A percentile compares a stretch with the other conserved stretches of the same genome.
Conservation (phyloP, 2,113 vertebrate genomes). For the Tetrax tetrax region DNA sequence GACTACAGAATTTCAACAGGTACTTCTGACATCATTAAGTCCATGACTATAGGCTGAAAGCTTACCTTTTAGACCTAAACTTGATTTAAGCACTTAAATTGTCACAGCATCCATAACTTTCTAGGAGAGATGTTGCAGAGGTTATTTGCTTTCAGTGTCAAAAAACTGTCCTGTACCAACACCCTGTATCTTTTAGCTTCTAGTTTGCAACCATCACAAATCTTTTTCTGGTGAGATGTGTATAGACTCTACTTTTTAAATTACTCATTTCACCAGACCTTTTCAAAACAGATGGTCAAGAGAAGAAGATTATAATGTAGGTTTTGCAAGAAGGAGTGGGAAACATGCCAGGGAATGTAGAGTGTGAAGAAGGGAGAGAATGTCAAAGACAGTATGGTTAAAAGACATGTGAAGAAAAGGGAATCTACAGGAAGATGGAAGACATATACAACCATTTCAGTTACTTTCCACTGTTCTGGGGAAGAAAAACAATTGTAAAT, state of each 20-base stretch:
- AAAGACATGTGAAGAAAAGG: background rate
- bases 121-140: background rate
- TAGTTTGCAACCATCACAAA: background rate
- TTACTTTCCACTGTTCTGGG: background rate
- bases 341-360: background rate
- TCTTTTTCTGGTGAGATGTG: background rate
- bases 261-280: fast-evolving
- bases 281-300: background rate
- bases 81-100: background rate
- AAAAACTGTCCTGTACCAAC: background rate
- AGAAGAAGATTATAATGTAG: background rate
- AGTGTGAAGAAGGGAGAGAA: background rate
- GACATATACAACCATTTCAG: background rate
- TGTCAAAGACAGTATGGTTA: background rate
- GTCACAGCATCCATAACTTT: background rate
- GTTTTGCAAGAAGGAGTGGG: background rate
- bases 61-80: background rate
- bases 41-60: background rate
- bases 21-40: background rate
- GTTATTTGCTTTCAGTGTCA: background rate
- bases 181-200: background rate
- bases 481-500: background rate
- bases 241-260: background rate
- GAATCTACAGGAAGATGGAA: background rate
- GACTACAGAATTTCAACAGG: background rate